Conservation (phyloP, 1,140 invertebrate genomes). For the Hestina assimilis region DNA sequence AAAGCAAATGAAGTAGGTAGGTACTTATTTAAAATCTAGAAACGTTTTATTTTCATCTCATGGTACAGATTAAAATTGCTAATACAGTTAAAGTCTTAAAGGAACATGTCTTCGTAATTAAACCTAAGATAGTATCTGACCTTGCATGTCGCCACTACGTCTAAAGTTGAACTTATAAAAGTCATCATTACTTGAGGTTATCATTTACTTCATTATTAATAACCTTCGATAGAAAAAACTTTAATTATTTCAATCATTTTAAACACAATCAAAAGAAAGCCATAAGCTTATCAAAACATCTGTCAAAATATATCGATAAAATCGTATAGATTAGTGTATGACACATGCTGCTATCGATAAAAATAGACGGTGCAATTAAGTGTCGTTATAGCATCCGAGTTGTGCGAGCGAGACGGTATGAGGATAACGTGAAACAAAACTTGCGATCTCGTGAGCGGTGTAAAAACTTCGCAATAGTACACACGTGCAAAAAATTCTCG, state of each 20-base stretch:
- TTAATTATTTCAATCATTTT: neutral
- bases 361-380: conserved; percentile 21
- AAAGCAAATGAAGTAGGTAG: no score
- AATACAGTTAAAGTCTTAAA: no score
- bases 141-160: neutral
- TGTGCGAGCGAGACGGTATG: conserved; percentile 53
- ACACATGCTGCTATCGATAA: conserved; percentile 12
- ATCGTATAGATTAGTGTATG: neutral
- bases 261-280: no score
- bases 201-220: no score
- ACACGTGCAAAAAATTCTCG: conserved; percentile 14
- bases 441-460: conserved; percentile 15
- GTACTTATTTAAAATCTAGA: no score
- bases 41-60: no score
- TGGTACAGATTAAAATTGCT: no score
- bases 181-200: neutral
- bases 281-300: no score
- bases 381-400: conserved; percentile 5
- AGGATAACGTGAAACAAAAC: conserved; percentile 64
- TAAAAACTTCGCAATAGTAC: conserved; percentile 17
- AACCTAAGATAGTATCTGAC: neutral
- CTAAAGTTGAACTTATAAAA: neutral
- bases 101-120: neutral
- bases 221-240: no score
- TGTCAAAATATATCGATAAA: neutral